These are phyloP conservation scores for Phacellophora camtschatica DNA, from an alignment of 30 jellyfish, hydroid and myxozoan genomes.

Conservation along the genomic window DNA sequence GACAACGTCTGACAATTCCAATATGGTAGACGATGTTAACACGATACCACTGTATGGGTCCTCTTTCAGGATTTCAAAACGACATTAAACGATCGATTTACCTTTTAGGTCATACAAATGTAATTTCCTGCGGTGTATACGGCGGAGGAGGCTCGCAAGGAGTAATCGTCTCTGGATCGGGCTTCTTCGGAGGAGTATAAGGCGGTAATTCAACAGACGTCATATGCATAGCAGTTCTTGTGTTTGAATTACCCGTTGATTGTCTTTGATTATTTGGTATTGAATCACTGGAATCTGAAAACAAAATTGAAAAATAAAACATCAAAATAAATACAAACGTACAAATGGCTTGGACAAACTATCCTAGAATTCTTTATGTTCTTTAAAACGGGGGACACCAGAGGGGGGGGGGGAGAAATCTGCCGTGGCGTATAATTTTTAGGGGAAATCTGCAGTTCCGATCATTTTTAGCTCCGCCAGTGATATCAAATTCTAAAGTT, in stretches of 20 bases:
- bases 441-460: too few species aligned
- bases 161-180: slow-evolving; percentile 75
- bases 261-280: slow-evolving; percentile 69
- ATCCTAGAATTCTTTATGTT: too few species aligned
- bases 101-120: slow-evolving; percentile 46
- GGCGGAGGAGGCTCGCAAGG: slow-evolving; percentile 90
- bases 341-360: too few species aligned
- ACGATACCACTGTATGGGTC: too few species aligned
- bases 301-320: background rate
- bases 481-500: too few species aligned
- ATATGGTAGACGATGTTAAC: too few species aligned
- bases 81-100: background rate
- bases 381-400: too few species aligned
- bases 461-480: too few species aligned
- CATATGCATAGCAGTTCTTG: slow-evolving; percentile 30
- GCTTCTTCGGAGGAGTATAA: slow-evolving; percentile 72
- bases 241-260: background rate
- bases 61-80: background rate
- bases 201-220: slow-evolving; percentile 51
- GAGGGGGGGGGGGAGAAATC: too few species aligned
- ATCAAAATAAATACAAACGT: too few species aligned
- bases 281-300: slow-evolving; percentile 39
- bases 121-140: slow-evolving; percentile 69
- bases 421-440: too few species aligned
- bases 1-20: background rate